phyloP scores from a whole-genome alignment of 2,113 vertebrate species.

The Cyprinodon variegatus region DNA sequence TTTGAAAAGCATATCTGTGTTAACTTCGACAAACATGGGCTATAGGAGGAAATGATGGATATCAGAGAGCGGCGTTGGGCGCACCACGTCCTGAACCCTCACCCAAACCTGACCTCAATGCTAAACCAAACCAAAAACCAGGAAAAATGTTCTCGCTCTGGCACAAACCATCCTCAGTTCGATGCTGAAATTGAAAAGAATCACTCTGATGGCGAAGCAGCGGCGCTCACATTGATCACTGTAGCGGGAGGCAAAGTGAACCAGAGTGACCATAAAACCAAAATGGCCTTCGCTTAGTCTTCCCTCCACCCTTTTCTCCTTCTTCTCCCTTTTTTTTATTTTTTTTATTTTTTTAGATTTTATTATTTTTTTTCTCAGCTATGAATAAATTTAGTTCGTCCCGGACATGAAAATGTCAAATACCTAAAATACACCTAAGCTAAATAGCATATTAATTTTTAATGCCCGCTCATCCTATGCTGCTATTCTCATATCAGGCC shows the following conservation, averaged over 20 bases:
- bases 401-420: conserved; percentile 89
- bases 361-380: conserved; percentile 70
- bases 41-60: no score
- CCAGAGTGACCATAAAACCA: conserved; percentile 70
- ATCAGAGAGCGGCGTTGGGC: no score
- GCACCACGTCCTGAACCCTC: no score
- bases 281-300: conserved; percentile 70
- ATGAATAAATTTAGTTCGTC: conserved; percentile 87
- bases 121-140: no score
- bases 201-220: background rate
- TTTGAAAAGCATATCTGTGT: no score
- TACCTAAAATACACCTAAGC: conserved; percentile 89
- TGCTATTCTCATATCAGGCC: conserved; percentile 88
- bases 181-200: no score
- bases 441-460: conserved; percentile 90
- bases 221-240: conserved; percentile 11
- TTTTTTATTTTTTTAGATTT: conserved; percentile 47
- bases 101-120: no score
- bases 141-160: no score
- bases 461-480: conserved; percentile 87
- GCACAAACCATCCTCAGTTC: no score
- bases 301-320: conserved; percentile 25
- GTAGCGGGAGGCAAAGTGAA: conserved; percentile 50
- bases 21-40: no score
- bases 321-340: conserved; percentile 52